These are phyloP conservation scores for Chironomus riparius DNA, from an alignment of 2,888 invertebrate species.

Conservation along the genomic window DNA sequence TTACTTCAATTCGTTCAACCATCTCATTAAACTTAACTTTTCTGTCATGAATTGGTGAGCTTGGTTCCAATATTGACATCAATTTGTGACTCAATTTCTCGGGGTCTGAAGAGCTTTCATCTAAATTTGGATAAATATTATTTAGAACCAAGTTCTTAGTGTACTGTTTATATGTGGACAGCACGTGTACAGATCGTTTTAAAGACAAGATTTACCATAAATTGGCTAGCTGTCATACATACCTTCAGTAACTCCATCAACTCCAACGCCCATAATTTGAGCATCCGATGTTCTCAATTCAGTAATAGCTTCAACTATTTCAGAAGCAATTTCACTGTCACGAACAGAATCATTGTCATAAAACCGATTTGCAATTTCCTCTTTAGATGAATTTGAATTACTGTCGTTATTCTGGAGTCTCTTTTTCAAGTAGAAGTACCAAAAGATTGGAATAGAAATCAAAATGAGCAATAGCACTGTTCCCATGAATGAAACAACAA, in stretches of 20 bases:
- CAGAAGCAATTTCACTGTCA: not conserved
- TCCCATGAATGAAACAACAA: constrained; percentile 9
- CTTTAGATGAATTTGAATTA: not conserved
- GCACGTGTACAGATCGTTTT: too few species aligned
- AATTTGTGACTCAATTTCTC: not conserved
- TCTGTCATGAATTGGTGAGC: constrained; percentile 30
- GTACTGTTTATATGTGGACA: too few species aligned
- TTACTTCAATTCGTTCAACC: constrained; percentile 45
- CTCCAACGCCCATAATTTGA: not conserved
- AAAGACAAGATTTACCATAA: too few species aligned
- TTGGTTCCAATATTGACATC: not conserved
- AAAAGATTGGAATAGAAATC: not conserved
- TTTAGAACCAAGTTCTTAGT: not conserved
- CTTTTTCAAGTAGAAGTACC: not conserved
- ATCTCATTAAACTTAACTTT: constrained; percentile 50
- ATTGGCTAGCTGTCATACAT: not conserved
- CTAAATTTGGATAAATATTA: not conserved
- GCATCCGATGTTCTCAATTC: not conserved
- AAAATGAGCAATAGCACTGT: not conserved
- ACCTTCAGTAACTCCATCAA: constrained; percentile 12
- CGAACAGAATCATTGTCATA: not conserved
- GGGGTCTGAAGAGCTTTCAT: not conserved
- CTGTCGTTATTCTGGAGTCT: not conserved
- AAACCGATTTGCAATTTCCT: not conserved
- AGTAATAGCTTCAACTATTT: not conserved